Conservation (phyloP, 1,140 invertebrate genomes). For the Cotesia vestalis region DNA sequence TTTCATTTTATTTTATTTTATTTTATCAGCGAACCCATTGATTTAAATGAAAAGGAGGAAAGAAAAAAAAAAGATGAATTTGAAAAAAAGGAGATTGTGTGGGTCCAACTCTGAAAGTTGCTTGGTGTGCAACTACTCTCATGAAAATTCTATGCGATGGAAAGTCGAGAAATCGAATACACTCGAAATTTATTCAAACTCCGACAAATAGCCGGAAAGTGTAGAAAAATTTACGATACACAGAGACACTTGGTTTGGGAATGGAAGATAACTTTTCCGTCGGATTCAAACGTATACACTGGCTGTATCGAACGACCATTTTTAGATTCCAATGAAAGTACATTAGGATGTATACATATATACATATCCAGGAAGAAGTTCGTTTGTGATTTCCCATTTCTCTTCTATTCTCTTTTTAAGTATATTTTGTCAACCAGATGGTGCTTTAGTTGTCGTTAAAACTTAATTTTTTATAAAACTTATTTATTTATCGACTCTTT, state of each 20-base stretch:
- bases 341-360: background rate
- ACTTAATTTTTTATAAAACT: background rate
- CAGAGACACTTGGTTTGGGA: constrained; percentile 24
- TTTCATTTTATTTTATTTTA: background rate
- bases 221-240: constrained; percentile 39
- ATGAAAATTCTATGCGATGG: constrained; percentile 39
- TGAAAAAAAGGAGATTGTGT: constrained; percentile 11
- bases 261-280: constrained; percentile 35
- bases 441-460: background rate
- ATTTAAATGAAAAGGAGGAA: too few relatives aligned
- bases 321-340: constrained; percentile 28
- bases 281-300: constrained; percentile 25
- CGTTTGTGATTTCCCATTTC: constrained; percentile 12
- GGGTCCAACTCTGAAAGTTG: constrained; percentile 21
- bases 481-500: background rate
- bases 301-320: constrained; percentile 26
- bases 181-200: constrained; percentile 40
- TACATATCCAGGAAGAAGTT: background rate
- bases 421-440: constrained; percentile 16
- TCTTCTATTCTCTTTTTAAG: constrained; percentile 1
- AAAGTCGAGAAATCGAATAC: constrained; percentile 38
- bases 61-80: constrained; percentile 1
- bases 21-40: too few relatives aligned
- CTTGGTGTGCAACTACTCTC: constrained; percentile 24
- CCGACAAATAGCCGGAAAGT: constrained; percentile 39